Evolutionary conservation across 1,140 invertebrate genomes (phyloP).

Genomic region (Metopolophium dirhodum): DNA sequence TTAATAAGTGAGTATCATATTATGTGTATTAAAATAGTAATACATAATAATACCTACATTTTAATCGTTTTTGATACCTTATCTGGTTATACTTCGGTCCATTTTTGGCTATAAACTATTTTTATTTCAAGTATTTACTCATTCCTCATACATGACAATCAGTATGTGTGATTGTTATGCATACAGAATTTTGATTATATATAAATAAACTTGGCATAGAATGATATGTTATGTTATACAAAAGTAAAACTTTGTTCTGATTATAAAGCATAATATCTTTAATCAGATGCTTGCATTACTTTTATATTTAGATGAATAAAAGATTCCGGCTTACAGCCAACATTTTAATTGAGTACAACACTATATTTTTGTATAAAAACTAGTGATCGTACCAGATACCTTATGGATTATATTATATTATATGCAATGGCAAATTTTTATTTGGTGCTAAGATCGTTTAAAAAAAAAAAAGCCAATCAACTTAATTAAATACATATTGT

Average conservation of each 20-base stretch:
- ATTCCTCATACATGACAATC: neutral
- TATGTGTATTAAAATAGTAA: slow-evolving; percentile 10
- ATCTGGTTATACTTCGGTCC: neutral
- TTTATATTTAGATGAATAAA: slow-evolving; percentile 49
- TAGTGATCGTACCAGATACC: neutral
- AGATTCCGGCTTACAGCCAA: slow-evolving; percentile 1
- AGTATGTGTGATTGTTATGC: neutral
- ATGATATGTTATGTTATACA: neutral
- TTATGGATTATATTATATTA: neutral
- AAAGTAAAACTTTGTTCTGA: slow-evolving; percentile 36
- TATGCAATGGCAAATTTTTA: neutral
- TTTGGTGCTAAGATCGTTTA: neutral
- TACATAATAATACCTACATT: neutral
- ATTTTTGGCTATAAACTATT: neutral
- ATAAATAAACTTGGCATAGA: slow-evolving; percentile 43
- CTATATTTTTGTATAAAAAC: neutral
- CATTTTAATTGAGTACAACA: slow-evolving; percentile 5
- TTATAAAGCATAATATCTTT: slow-evolving; percentile 29
- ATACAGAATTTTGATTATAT: slow-evolving; percentile 15
- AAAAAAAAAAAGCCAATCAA: neutral
- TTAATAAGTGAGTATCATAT: neutral
- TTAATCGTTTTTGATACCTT: neutral
- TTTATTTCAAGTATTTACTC: slow-evolving; percentile 5
- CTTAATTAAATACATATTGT: neutral
- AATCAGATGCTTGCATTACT: slow-evolving; percentile 14